Evolutionary conservation across 2,113 vertebrate species (phyloP), one percentile per base, ranked within the genome.

Genomic region (Anguilla japonica): DNA sequence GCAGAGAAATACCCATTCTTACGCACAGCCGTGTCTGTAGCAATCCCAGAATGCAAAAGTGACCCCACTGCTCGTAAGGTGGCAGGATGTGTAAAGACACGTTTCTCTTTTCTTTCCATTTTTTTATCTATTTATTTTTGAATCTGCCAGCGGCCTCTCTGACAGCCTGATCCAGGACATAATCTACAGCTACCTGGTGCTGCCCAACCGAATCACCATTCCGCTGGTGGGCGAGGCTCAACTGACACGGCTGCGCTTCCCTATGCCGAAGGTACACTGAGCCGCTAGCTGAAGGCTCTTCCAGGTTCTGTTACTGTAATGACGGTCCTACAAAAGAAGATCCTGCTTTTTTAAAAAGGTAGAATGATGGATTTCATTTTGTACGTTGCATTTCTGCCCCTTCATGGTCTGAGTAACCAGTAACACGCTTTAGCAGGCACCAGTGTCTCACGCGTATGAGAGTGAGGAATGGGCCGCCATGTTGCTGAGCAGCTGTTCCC

Each of bases 161-260:
- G 97, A 99, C 89, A 97, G 96, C 79, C 96, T 99, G 90, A 99
- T 99, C 90, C 84, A 97, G 95, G 98, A 99, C 89, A 96, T 99
- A 71, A 98, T 99, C 93, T 96, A 96, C 89, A 98, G 96, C 93
- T 96, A 99, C 88, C 89, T 99, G 95, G 98, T 99, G 87, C 96
- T 99, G 89, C 98, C 98, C 86, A 99, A 99, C 41, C 95, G 98
- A 41, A 96, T 99, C 92, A 99, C 97, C 7, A 95, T 99, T 41
- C 98, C 98, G 43, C 96, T 99, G 87, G 96, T 99, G 79, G 97
- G 97, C 26, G 97, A 99, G 53, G 91, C 97, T 88, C 96, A 99
- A 75, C 95, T 99, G 29, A 96, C 97, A 79, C 96, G 96, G 82
- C 40, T 99, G 22, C 94, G 98, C 63, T 99, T 99, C 89, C 98